Evolutionary conservation across 1,140 invertebrate genomes (phyloP).

Genomic region (Ditylenchus dipsaci): DNA sequence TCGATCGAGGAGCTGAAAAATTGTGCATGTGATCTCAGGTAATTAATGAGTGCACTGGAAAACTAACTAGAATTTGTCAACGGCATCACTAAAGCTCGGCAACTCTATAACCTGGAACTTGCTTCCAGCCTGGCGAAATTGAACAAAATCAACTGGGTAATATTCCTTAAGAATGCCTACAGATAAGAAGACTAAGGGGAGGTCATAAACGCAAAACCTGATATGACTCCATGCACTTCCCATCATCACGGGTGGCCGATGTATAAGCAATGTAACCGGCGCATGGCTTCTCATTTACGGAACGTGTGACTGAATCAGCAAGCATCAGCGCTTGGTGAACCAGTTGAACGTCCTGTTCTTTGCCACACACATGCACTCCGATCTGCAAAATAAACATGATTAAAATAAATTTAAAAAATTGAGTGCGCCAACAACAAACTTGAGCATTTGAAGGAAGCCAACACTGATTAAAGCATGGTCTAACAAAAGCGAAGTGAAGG

Average conservation of each 20-base stretch:
- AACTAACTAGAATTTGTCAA: slow-evolving; percentile 83
- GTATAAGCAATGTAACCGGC: slow-evolving; percentile 53
- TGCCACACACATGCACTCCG: slow-evolving; percentile 67
- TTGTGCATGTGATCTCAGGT: too few species aligned
- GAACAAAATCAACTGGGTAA: slow-evolving; percentile 48
- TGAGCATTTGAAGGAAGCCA: slow-evolving; percentile 67
- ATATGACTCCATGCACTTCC: slow-evolving; percentile 67
- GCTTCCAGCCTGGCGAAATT: slow-evolving; percentile 23
- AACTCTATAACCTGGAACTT: slow-evolving; percentile 48
- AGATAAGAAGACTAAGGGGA: too few species aligned
- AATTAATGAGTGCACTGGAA: too few species aligned
- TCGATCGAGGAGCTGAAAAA: slow-evolving; percentile 72
- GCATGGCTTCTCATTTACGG: slow-evolving; percentile 52
- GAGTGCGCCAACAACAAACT: slow-evolving; percentile 42
- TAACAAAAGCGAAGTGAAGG: slow-evolving; percentile 79
- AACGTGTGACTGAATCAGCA: slow-evolving; percentile 67
- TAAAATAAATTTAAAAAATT: slow-evolving; percentile 8
- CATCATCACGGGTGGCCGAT: slow-evolving; percentile 20
- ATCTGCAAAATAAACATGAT: slow-evolving; percentile 12
- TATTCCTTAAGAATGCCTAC: slow-evolving; percentile 39
- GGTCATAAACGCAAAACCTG: too few species aligned
- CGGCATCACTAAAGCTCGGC: slow-evolving; percentile 63
- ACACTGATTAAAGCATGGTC: slow-evolving; percentile 76
- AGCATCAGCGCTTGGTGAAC: slow-evolving; percentile 69
- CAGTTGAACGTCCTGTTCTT: slow-evolving; percentile 67